Conservation (phyloP, 2,888 invertebrate genomes). For the Alcis repandata region DNA sequence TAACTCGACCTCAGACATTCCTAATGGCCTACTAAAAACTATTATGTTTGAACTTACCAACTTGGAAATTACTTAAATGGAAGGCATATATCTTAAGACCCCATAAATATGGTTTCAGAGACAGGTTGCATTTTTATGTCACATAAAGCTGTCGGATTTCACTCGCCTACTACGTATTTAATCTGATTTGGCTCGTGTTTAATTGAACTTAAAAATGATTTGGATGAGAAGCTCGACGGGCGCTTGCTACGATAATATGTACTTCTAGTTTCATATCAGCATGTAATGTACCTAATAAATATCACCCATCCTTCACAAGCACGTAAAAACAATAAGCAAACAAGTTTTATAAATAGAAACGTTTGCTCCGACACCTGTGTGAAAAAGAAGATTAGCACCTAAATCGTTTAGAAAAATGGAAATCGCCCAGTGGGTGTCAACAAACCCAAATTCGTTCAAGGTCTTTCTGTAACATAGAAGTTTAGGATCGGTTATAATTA, state of each 20-base stretch:
- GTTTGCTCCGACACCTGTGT: not conserved
- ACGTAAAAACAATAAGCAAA: constrained; percentile 9
- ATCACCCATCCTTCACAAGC: not conserved
- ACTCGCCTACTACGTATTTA: too few species aligned
- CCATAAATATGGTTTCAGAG: too few species aligned
- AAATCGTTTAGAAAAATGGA: constrained; percentile 20
- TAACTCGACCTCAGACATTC: constrained; percentile 9
- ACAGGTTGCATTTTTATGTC: not conserved
- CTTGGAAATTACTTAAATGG: not conserved
- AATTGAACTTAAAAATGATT: too few species aligned
- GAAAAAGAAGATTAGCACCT: constrained; percentile 11
- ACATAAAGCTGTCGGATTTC: too few species aligned
- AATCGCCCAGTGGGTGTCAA: constrained; percentile 28
- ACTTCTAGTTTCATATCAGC: too few species aligned
- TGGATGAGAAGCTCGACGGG: too few species aligned
- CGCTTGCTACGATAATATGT: too few species aligned
- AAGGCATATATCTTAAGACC: too few species aligned
- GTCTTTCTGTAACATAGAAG: constrained; percentile 18
- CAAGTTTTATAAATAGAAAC: constrained; percentile 8
- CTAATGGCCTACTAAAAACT: constrained; percentile 5
- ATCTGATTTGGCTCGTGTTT: too few species aligned
- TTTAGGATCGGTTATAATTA: not conserved
- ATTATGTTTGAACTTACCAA: not conserved
- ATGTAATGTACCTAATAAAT: too few species aligned
- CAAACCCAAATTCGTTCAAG: constrained; percentile 30